phyloP scores from a whole-genome alignment of 2,113 vertebrate genomes.

The Phaethornis superciliosus region DNA sequence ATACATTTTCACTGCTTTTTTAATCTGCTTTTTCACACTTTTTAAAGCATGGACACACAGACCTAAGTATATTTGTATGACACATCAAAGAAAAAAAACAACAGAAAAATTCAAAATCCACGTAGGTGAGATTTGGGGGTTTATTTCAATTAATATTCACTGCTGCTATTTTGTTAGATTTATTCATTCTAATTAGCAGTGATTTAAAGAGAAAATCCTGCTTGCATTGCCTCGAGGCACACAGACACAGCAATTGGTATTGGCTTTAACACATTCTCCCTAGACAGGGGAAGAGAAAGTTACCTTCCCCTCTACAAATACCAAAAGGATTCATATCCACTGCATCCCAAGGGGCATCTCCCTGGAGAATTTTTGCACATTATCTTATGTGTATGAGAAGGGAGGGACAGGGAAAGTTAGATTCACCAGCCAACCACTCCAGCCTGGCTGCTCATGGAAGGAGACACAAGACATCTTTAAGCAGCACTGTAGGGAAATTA shows the following conservation, averaged over 20 bases:
- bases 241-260: not conserved
- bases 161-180: constrained; percentile 7
- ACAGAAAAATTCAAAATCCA: not conserved
- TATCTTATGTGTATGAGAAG: not conserved
- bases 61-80: not conserved
- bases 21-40: not conserved
- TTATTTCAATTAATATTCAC: constrained; percentile 55
- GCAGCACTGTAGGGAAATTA: not conserved
- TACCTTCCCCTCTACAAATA: not conserved
- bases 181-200: constrained; percentile 56
- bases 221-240: constrained; percentile 37
- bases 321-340: not conserved
- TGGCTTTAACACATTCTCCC: not conserved
- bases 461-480: not conserved
- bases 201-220: constrained; percentile 57
- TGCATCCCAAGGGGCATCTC: not conserved
- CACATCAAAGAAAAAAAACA: not conserved
- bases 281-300: not conserved
- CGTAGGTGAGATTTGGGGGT: not conserved
- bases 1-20: not conserved
- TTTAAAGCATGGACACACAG: not conserved
- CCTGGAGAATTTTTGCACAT: not conserved
- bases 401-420: not conserved
- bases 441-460: not conserved
- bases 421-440: not conserved